A percentile compares a stretch with the other conserved stretches of the same genome.
phyloP scores from a whole-genome alignment of 2,888 invertebrate species.

The Synanthedon formicaeformis region DNA sequence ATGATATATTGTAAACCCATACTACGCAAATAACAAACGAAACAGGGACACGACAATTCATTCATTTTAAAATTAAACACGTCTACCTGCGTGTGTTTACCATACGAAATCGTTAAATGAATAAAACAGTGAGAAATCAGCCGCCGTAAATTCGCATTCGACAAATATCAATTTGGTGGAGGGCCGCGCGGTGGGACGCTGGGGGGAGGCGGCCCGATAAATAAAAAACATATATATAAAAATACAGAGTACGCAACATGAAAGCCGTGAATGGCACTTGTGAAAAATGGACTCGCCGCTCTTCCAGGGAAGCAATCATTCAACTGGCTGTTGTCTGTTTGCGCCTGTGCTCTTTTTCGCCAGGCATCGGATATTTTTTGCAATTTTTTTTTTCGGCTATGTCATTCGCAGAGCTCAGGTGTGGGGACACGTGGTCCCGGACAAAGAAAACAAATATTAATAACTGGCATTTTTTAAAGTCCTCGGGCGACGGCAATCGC shows the following conservation, averaged over 20 bases:
- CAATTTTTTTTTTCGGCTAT: constrained; percentile 57
- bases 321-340: constrained; percentile 69
- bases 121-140: constrained; percentile 66
- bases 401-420: constrained; percentile 68
- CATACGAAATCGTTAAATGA: constrained; percentile 66
- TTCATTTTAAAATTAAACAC: constrained; percentile 69
- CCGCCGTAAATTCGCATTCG: constrained; percentile 57
- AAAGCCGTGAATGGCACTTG: constrained; percentile 70
- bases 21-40: constrained; percentile 31
- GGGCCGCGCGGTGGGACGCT: constrained; percentile 30
- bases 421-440: constrained; percentile 63
- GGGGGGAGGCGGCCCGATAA: constrained; percentile 15
- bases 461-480: constrained; percentile 69
- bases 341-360: constrained; percentile 66
- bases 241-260: constrained; percentile 61
- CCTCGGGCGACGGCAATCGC: constrained; percentile 36
- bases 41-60: constrained; percentile 64
- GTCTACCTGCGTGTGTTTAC: constrained; percentile 67
- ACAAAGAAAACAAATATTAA: constrained; percentile 69
- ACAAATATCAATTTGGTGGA: constrained; percentile 64
- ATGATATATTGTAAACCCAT: constrained; percentile 21
- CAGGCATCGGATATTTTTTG: constrained; percentile 47
- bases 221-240: constrained; percentile 64
- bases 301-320: constrained; percentile 71
- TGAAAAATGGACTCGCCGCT: constrained; percentile 71